Evolutionary conservation across 1,140 invertebrate genomes (phyloP), one percentile per base, ranked within the genome.

Genomic region (Heliothis virescens): DNA sequence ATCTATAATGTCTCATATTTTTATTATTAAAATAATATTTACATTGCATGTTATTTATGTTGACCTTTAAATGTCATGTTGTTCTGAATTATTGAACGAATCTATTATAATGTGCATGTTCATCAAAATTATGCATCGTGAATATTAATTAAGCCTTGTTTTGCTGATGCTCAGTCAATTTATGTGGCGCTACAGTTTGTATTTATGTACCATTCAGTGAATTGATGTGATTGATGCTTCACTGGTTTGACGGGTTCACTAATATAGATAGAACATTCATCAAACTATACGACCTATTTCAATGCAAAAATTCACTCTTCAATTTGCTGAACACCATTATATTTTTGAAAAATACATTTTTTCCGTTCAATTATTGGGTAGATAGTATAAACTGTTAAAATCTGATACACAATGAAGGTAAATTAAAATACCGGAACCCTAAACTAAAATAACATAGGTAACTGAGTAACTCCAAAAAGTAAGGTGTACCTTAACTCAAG

Each of bases 131-230:
- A 60, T 41, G 34, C 34, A 41, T 60, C 57, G 57, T 26, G 21
- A 29, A 60, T 60, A 60, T 29, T 60, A 60, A 60, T 60, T 13
- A 29, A 3, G 57, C 21, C 21, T 60, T 60, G 57, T 60, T 60
- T 60, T 15, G 57, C 21, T 60, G 26, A 60, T 26, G 2, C 21
- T 60, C 34, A 15, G 21, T 60, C 21, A 29, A 60, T 60, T 60
- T 26, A 26, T 29, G 57, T 60, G 26, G 21, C 57, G 5, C 12
- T 60, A 29, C 18, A 26, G 18, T 59, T 16, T 26, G 57, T 60
- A 26, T 60, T 60, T 29, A 60, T 60, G 57, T 13, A 13, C 57
- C 21, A 13, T 60, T 60, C 13, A 10, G 21, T 29, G 57, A 18
- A 13, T 60, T 60, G 21, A 60, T 13, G 21, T 60, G 21, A 60